Evolutionary conservation across 2,797 vertebrate species (phyloP).

Genomic region (Ptychadena robeensis): DNA sequence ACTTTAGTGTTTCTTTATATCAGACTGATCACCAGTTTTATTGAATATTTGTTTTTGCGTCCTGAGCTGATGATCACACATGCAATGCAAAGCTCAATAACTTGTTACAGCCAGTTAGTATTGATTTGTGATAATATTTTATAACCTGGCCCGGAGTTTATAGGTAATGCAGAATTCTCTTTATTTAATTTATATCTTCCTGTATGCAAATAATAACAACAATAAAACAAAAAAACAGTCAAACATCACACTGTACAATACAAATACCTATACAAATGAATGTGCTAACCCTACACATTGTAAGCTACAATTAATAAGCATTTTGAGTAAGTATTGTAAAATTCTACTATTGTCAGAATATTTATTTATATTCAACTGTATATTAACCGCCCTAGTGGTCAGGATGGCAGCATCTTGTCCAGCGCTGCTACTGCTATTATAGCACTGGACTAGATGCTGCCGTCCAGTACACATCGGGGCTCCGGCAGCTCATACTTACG

Average conservation of each 20-base stretch:
- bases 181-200: not conserved
- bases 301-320: not conserved
- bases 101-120: not conserved
- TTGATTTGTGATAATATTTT: not conserved
- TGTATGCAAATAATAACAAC: not conserved
- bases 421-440: too few relatives aligned
- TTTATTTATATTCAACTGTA: too few relatives aligned
- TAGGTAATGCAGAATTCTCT: not conserved
- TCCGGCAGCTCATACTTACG: too few relatives aligned
- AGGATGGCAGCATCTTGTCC: too few relatives aligned
- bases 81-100: not conserved
- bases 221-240: not conserved
- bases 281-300: not conserved
- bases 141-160: not conserved
- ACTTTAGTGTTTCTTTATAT: too few relatives aligned
- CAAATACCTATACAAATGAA: not conserved
- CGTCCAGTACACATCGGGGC: too few relatives aligned
- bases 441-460: too few relatives aligned
- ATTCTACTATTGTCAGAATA: too few relatives aligned
- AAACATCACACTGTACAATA: not conserved
- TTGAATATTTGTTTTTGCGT: too few relatives aligned
- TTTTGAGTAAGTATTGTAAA: not conserved
- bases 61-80: too few relatives aligned
- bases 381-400: too few relatives aligned
- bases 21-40: too few relatives aligned